phyloP scores from a whole-genome alignment of 2,797 vertebrate genomes.

The Somateria mollissima region DNA sequence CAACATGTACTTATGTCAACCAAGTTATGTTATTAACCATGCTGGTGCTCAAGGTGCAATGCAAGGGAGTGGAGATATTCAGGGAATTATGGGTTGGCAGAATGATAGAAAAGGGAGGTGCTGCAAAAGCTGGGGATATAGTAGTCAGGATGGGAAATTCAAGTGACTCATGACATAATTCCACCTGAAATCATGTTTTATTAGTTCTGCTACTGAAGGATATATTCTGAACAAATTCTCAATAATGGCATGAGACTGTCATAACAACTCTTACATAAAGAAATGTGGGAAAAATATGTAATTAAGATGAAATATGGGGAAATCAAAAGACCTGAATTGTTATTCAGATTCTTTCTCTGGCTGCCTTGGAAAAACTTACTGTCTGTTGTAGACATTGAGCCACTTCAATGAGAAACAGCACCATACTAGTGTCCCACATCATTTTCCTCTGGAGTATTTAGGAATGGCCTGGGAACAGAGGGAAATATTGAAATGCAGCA shows the following conservation, averaged over 20 bases:
- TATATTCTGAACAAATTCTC: background rate
- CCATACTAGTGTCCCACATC: rapidly evolving
- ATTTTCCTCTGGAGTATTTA: background rate
- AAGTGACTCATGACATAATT: background rate
- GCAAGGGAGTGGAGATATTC: background rate
- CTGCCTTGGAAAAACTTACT: background rate
- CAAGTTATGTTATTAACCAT: background rate
- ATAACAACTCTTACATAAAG: background rate
- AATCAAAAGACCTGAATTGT: background rate
- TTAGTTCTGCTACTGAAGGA: background rate
- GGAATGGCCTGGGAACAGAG: background rate
- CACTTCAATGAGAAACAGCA: background rate
- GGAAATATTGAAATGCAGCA: background rate
- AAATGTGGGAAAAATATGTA: background rate
- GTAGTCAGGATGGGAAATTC: background rate
- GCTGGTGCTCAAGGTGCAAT: background rate
- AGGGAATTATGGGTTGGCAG: too few species aligned
- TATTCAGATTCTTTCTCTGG: background rate
- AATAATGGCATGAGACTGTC: background rate
- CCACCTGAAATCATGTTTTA: background rate
- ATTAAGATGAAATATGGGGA: background rate
- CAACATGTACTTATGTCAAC: background rate
- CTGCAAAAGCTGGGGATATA: background rate
- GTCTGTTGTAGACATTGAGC: background rate
- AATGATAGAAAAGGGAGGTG: background rate